phyloP scores from a whole-genome alignment of 2,888 invertebrate genomes.

The Zele albiditarsus region DNA sequence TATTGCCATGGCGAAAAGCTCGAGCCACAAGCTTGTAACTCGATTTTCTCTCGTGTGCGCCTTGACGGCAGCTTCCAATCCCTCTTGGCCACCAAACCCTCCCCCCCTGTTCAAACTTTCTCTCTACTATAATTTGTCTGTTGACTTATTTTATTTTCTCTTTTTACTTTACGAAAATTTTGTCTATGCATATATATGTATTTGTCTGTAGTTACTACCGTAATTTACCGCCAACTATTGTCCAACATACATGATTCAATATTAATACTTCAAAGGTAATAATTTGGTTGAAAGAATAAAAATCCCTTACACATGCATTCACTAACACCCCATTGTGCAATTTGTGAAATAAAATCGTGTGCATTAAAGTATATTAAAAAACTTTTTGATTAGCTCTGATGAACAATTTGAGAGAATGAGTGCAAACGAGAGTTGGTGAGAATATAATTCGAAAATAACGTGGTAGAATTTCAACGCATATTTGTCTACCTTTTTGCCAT shows the following conservation, averaged over 20 bases:
- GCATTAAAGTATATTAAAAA: not conserved
- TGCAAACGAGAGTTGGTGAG: not conserved
- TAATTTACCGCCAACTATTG: not conserved
- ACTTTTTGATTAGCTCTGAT: not conserved
- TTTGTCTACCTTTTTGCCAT: not conserved
- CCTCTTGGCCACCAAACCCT: constrained; percentile 5
- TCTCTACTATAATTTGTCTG: constrained; percentile 22
- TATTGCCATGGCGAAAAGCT: constrained; percentile 35
- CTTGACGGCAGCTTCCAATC: constrained; percentile 11
- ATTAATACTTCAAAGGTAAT: constrained; percentile 10
- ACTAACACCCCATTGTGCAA: not conserved
- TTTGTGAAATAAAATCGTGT: not conserved
- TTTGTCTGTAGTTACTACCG: not conserved
- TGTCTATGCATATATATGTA: not conserved
- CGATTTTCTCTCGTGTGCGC: constrained; percentile 19
- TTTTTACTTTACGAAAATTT: not conserved
- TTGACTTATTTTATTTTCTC: constrained; percentile 8
- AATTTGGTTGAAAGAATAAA: not conserved
- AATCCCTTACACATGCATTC: not conserved
- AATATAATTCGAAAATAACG: not conserved
- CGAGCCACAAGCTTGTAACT: constrained; percentile 34
- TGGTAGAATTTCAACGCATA: not conserved
- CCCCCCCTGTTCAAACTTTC: constrained; percentile 16
- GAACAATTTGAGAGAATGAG: not conserved
- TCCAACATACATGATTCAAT: not conserved